Evolutionary conservation across 2,113 vertebrate species (phyloP).

Genomic region (Charina bottae): DNA sequence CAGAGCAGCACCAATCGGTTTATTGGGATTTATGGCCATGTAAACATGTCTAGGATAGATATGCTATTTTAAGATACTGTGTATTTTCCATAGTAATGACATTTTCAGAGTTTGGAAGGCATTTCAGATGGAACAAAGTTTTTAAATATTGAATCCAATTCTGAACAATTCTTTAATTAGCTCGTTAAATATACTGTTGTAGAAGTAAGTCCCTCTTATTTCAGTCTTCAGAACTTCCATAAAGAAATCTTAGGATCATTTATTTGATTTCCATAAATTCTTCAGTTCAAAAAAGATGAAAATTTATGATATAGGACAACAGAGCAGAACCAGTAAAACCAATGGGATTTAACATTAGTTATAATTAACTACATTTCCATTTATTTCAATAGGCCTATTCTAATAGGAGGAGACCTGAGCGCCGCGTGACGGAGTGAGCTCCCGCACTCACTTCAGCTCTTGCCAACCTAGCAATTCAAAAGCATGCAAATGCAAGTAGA

Average conservation of each 20-base stretch:
- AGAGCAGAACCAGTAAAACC: neutral
- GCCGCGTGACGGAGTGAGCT: no score
- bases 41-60: neutral
- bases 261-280: neutral
- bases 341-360: neutral
- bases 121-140: neutral
- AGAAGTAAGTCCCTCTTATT: neutral
- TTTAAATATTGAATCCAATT: neutral
- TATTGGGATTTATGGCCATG: neutral
- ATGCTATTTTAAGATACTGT: neutral
- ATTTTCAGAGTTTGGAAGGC: neutral
- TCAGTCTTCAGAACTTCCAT: neutral
- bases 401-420: neutral
- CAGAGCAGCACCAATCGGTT: neutral
- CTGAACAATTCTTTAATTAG: neutral
- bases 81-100: neutral
- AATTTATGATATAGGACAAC: no score
- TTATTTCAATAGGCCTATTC: neutral
- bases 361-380: neutral
- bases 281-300: neutral
- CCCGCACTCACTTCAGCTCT: no score
- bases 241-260: neutral
- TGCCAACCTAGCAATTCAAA: no score
- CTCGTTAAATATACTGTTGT: neutral
- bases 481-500: no score